Evolutionary conservation across 2,888 invertebrate species (phyloP).

Genomic region (Caenorhabditis becei): DNA sequence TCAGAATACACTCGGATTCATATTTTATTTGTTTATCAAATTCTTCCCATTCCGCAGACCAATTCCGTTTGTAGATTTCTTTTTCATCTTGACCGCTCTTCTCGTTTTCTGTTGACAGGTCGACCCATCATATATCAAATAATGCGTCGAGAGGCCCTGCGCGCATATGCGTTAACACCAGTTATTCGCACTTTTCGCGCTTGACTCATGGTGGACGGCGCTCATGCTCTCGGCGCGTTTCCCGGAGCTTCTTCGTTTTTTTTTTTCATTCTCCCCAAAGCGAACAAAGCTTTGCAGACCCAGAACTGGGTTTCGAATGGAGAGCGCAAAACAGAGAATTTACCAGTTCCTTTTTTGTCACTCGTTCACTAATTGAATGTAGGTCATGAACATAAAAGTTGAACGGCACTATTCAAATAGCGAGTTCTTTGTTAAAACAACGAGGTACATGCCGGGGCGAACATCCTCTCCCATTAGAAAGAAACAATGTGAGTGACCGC

Average conservation of each 20-base stretch:
- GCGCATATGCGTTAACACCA: constrained; percentile 59
- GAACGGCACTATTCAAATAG: constrained; percentile 28
- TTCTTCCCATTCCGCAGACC: constrained; percentile 4
- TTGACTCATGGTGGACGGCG: constrained; percentile 45
- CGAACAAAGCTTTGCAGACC: not conserved
- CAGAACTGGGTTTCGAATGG: not conserved
- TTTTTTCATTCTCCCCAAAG: not conserved
- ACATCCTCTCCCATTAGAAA: constrained; percentile 48
- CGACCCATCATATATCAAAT: constrained; percentile 63
- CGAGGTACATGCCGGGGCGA: constrained; percentile 30
- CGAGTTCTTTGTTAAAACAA: constrained; percentile 38
- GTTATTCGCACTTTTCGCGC: constrained; percentile 60
- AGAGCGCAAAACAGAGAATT: not conserved
- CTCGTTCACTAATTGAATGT: not conserved
- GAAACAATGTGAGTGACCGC: constrained; percentile 49
- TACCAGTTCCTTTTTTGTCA: constrained; percentile 1
- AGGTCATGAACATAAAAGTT: not conserved
- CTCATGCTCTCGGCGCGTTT: constrained; percentile 14
- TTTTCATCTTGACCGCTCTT: constrained; percentile 57
- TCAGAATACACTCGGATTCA: no score
- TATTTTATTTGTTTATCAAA: not conserved
- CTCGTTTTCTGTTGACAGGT: constrained; percentile 56
- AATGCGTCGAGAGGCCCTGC: constrained; percentile 55
- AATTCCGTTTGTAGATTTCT: constrained; percentile 32
- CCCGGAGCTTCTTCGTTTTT: constrained; percentile 17